Evolutionary conservation across 2,113 vertebrate species (phyloP), one percentile per base, ranked within the genome.

Genomic region (Rynchops niger): DNA sequence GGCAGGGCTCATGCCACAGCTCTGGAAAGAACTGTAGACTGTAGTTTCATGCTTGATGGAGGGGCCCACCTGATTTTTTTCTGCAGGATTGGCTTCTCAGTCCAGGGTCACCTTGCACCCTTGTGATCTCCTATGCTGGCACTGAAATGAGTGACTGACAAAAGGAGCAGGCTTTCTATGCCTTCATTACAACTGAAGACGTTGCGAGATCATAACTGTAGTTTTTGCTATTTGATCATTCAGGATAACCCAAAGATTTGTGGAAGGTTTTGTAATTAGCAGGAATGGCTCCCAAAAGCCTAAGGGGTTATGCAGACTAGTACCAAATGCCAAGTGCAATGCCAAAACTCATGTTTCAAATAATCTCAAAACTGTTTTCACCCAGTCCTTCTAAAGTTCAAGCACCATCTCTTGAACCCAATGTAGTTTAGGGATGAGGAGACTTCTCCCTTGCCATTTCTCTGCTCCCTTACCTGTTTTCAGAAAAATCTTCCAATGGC

Each of bases 191-290:
- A 56, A 34, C 22, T 61, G 20, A 65, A 78, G 32, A 50, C 1
- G 12, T 23, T 77, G 36, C 0, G 0, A 74, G 22, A 61, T 5
- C 3, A 0, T 30, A 53, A 17, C 14, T 78, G 84, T 65, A 43
- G 20, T 52, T 74, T 50, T 43, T 0, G 0, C 29, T 82, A 1
- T 59, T 30, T 50, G 12, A 40, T 5, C 9, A 17, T 77, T 87
- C 27, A 49, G 26, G 15, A 23, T 73, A 65, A 79, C 6, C 23
- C 3, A 0, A 34, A 56, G 21, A 76, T 27, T 50, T 61, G 36
- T 47, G 25, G 27, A 78, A 87, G 13, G 11, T 12, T 70, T 91
- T 53, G 16, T 82, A 90, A 71, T 52, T 56, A 61, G 30, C 40
- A 53, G 52, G 13, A 81, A 71, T 20, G 19, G 19, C 10, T 36